phyloP scores from a whole-genome alignment of 1,140 invertebrate species.

The Acromyrmex echinatior region DNA sequence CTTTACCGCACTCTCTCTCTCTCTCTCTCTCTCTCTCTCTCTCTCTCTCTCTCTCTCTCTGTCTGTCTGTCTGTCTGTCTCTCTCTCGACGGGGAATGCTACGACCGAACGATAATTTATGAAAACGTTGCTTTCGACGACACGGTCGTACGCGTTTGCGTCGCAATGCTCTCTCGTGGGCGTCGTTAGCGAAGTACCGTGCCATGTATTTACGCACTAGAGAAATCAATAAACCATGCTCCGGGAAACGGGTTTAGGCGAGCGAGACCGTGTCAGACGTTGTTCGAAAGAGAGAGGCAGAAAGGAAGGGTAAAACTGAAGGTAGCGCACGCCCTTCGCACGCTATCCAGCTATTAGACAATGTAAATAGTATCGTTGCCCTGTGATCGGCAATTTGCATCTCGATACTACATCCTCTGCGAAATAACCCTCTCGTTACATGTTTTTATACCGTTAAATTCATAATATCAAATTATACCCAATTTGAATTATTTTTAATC shows the following conservation, averaged over 20 bases:
- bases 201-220: slow-evolving; percentile 71
- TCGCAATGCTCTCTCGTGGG: slow-evolving; percentile 58
- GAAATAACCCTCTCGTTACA: not conserved
- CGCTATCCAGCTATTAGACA: slow-evolving; percentile 75
- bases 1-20: not conserved
- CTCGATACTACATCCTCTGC: slow-evolving; percentile 29
- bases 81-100: not conserved
- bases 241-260: slow-evolving; percentile 65
- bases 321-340: slow-evolving; percentile 60
- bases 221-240: slow-evolving; percentile 75
- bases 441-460: not conserved
- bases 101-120: slow-evolving; percentile 64
- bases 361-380: slow-evolving; percentile 66
- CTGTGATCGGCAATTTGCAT: slow-evolving; percentile 62
- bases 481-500: too few species aligned
- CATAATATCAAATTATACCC: too few species aligned
- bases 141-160: slow-evolving; percentile 14
- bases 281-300: slow-evolving; percentile 24
- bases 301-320: slow-evolving; percentile 52
- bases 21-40: not conserved
- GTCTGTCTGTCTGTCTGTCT: not conserved
- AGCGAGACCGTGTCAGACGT: slow-evolving; percentile 63
- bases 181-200: slow-evolving; percentile 66
- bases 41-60: not conserved
- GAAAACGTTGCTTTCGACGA: slow-evolving; percentile 63